phyloP scores from a whole-genome alignment of 2,113 vertebrate species.

The Melanerpes formicivorus region DNA sequence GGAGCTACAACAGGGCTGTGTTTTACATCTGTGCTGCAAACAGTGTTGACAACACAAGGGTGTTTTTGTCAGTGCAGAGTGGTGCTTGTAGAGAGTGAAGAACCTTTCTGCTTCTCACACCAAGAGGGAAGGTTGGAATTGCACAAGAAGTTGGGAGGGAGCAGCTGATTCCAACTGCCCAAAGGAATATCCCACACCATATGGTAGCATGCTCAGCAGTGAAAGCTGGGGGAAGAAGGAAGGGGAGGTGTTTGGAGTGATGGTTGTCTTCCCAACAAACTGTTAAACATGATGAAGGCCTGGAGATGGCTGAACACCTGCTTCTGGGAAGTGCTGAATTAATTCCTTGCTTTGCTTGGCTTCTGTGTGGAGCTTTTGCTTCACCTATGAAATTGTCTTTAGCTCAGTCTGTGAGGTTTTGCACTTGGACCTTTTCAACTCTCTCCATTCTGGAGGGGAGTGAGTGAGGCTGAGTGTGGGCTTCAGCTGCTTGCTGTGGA shows the following conservation, averaged over 20 bases:
- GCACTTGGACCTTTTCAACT: not conserved
- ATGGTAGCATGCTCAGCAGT: not conserved
- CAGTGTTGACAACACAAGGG: not conserved
- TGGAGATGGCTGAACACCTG: not conserved
- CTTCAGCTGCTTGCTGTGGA: not conserved
- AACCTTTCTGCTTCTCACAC: not conserved
- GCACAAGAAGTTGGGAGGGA: not conserved
- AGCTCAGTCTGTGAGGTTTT: not conserved
- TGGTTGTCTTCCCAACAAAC: not conserved
- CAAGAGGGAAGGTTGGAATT: accelerated
- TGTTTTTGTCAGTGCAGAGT: not conserved
- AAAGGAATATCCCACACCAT: not conserved
- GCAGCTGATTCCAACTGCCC: not conserved
- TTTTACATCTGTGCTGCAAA: not conserved
- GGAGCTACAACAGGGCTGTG: accelerated
- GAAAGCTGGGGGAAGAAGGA: not conserved
- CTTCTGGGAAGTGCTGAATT: not conserved
- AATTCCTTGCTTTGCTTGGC: not conserved
- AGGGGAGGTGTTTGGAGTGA: accelerated
- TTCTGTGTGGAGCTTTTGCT: accelerated
- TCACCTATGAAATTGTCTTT: not conserved
- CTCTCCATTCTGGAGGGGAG: not conserved
- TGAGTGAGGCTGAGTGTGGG: not conserved
- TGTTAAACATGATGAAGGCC: accelerated
- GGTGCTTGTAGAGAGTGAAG: not conserved